Conservation (phyloP, 2,888 invertebrate genomes). For the Aromia moschata region DNA sequence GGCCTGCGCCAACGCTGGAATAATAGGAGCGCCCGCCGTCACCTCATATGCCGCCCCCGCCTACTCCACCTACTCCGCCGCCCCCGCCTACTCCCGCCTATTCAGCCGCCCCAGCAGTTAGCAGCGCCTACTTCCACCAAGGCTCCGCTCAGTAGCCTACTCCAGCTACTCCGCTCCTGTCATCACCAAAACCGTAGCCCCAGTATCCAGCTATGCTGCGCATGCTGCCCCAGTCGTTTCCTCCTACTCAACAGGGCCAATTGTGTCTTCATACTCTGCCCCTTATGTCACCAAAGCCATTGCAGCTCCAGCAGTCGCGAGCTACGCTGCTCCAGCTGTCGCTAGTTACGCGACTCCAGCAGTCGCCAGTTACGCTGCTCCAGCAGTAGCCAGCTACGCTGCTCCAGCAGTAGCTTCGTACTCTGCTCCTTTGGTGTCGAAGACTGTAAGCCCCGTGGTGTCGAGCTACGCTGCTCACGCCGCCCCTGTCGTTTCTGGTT, state of each 20-base stretch:
- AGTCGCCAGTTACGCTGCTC: constrained; percentile 38
- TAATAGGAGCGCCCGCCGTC: constrained; percentile 56
- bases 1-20: constrained; percentile 71
- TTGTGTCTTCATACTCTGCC: constrained; percentile 23
- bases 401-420: constrained; percentile 54
- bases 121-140: constrained; percentile 61
- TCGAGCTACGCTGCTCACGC: neutral
- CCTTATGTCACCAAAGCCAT: constrained; percentile 14
- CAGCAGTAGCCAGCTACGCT: constrained; percentile 19
- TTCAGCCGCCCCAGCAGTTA: constrained; percentile 58
- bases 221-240: constrained; percentile 36
- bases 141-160: constrained; percentile 51
- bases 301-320: constrained; percentile 12
- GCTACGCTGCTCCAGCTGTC: constrained; percentile 35
- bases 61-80: constrained; percentile 50
- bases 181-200: constrained; percentile 48
- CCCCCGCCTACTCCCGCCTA: constrained; percentile 57
- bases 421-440: constrained; percentile 70
- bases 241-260: constrained; percentile 44
- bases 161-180: constrained; percentile 55
- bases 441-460: constrained; percentile 69
- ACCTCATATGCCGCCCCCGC: too few relatives aligned
- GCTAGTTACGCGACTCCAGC: constrained; percentile 48
- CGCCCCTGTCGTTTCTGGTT: constrained; percentile 60
- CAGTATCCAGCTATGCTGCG: constrained; percentile 43